phyloP scores from a whole-genome alignment of 2,888 invertebrate genomes.

The Stenodera caucasica region DNA sequence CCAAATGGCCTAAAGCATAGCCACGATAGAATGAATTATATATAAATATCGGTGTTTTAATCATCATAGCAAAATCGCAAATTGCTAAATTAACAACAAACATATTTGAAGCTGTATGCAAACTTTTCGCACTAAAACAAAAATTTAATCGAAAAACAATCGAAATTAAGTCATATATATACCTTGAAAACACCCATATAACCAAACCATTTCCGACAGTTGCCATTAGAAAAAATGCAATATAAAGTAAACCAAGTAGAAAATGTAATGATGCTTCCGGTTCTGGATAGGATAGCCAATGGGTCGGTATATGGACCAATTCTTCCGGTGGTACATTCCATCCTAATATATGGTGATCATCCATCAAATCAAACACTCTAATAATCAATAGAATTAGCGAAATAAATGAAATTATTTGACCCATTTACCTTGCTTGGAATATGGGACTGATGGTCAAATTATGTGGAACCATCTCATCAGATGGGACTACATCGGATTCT shows the following conservation, averaged over 20 bases:
- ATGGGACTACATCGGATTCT: neutral
- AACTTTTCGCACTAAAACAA: too few relatives aligned
- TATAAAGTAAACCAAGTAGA: conserved; percentile 75
- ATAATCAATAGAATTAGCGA: neutral
- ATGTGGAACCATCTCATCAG: conserved; percentile 35
- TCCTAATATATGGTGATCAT: conserved; percentile 56
- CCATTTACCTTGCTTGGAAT: conserved; percentile 39
- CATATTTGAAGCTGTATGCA: conserved; percentile 89
- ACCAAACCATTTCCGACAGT: conserved; percentile 82
- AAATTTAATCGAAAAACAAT: too few relatives aligned
- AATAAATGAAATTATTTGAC: neutral
- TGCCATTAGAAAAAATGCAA: conserved; percentile 68
- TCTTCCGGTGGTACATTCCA: conserved; percentile 80
- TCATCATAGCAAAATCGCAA: conserved; percentile 90
- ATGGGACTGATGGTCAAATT: conserved; percentile 40
- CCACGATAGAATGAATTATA: conserved; percentile 76
- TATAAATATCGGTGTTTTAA: conserved; percentile 81
- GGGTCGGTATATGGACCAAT: conserved; percentile 74
- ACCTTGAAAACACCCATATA: conserved; percentile 81
- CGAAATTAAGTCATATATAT: too few relatives aligned
- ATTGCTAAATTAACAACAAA: conserved; percentile 89
- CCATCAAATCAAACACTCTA: conserved; percentile 51
- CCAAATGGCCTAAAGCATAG: conserved; percentile 62
- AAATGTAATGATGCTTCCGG: conserved; percentile 82
- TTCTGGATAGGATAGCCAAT: conserved; percentile 79